A percentile compares a stretch with the other conserved stretches of the same genome.
These are phyloP conservation scores for Brachynemurus nebulosus DNA, from an alignment of 2,888 invertebrate genomes.

Conservation along the genomic window DNA sequence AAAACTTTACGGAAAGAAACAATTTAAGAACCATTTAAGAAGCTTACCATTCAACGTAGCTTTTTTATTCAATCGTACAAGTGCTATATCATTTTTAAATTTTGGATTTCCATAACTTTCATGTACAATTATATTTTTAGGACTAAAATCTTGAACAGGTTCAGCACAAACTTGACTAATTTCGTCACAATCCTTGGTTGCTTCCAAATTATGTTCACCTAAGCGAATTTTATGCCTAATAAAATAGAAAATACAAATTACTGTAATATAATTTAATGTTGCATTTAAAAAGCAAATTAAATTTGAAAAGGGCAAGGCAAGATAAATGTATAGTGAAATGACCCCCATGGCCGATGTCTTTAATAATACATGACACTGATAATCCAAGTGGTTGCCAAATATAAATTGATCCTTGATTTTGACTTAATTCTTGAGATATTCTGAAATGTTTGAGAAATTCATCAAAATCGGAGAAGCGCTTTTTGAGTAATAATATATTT, in stretches of 20 bases:
- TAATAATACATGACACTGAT: too few species aligned
- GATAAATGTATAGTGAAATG: too few species aligned
- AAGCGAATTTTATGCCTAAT: constrained; percentile 22
- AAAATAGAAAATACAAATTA: not conserved
- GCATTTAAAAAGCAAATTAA: too few species aligned
- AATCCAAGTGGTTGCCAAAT: too few species aligned
- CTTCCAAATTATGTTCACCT: constrained; percentile 22
- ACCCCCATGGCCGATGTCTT: too few species aligned
- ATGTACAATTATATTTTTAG: constrained; percentile 24
- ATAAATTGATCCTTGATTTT: too few species aligned
- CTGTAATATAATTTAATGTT: not conserved
- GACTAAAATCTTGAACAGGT: constrained; percentile 28
- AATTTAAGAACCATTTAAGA: too few species aligned
- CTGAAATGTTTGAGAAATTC: too few species aligned
- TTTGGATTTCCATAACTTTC: constrained; percentile 22
- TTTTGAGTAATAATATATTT: too few species aligned
- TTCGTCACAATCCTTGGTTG: constrained; percentile 22
- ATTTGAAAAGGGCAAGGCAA: too few species aligned
- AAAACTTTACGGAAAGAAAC: not conserved
- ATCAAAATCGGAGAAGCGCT: too few species aligned
- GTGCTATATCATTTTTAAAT: constrained; percentile 29
- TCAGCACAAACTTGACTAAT: constrained; percentile 27
- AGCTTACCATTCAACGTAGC: constrained; percentile 25
- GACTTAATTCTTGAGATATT: too few species aligned
- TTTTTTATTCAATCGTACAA: constrained; percentile 25